Percentiles rank a stretch among this genome's conserved stretches.
Evolutionary conservation across 2,113 vertebrate genomes (phyloP).

Genomic region (Microcebus murinus): DNA sequence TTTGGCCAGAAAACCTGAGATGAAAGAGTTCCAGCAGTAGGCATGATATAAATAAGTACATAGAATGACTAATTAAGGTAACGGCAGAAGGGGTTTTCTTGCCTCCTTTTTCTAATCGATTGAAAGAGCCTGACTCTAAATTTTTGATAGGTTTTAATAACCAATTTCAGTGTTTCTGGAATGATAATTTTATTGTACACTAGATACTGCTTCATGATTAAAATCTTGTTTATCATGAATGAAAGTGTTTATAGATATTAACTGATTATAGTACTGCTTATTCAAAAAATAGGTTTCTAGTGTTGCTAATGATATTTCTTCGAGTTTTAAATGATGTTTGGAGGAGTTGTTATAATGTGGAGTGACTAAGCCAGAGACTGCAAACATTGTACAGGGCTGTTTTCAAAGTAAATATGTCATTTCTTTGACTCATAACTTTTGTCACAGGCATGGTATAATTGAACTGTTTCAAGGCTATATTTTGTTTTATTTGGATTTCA

Average conservation of each 20-base stretch:
- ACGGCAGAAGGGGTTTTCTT: neutral
- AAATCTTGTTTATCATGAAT: constrained; percentile 36
- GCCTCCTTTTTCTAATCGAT: neutral
- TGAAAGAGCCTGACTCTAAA: constrained; percentile 7
- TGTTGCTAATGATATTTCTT: constrained; percentile 16
- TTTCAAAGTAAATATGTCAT: constrained; percentile 35
- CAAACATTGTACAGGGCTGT: neutral
- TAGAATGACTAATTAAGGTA: constrained; percentile 26
- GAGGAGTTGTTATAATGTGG: neutral
- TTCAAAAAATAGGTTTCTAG: constrained; percentile 11
- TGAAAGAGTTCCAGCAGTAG: neutral
- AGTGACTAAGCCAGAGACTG: neutral
- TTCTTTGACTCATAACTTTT: constrained; percentile 44
- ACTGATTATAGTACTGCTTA: neutral
- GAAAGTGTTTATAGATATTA: constrained; percentile 8
- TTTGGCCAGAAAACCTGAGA: constrained; percentile 9
- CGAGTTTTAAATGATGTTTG: constrained; percentile 10
- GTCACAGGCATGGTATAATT: neutral
- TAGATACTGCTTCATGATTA: constrained; percentile 21
- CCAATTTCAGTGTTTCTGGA: constrained; percentile 4
- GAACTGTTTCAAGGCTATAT: neutral
- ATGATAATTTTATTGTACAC: constrained; percentile 19
- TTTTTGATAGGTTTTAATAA: constrained; percentile 18
- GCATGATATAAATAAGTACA: constrained; percentile 9
- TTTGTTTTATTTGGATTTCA: constrained; percentile 36